Evolutionary conservation across 2,888 invertebrate species (phyloP).

Genomic region (Automeris io): DNA sequence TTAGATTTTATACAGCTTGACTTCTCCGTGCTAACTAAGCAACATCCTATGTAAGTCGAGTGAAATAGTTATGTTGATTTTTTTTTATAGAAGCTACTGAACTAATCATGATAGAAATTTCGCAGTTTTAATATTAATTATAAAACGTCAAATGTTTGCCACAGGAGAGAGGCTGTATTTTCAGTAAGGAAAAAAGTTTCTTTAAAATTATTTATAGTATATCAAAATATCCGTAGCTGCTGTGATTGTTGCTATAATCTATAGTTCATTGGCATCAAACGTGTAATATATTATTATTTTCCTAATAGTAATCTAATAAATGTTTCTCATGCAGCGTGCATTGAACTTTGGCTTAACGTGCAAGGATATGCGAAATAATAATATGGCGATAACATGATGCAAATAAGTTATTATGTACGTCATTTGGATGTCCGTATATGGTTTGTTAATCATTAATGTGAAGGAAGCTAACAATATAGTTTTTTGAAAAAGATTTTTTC

Average conservation of each 20-base stretch:
- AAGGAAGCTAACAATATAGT: not conserved
- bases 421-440: not conserved
- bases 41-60: too few relatives aligned
- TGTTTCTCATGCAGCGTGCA: constrained; percentile 14
- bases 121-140: too few relatives aligned
- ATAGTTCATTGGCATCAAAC: constrained; percentile 27
- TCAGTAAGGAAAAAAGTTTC: too few relatives aligned
- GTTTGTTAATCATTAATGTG: not conserved
- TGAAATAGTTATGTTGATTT: too few relatives aligned
- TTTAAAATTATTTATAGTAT: too few relatives aligned
- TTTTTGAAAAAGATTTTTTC: not conserved
- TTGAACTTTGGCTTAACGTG: constrained; percentile 16
- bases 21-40: too few relatives aligned
- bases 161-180: too few relatives aligned
- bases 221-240: constrained; percentile 20
- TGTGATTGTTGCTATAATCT: constrained; percentile 22
- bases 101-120: too few relatives aligned
- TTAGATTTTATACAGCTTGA: too few relatives aligned
- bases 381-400: not conserved
- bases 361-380: constrained; percentile 2
- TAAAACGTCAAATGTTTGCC: too few relatives aligned
- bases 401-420: not conserved
- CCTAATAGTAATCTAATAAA: constrained; percentile 20
- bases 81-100: too few relatives aligned
- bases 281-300: constrained; percentile 29